Evolutionary conservation across 1,140 invertebrate species (phyloP), one percentile per base, ranked within the genome.

Genomic region (Bombus cullumanus): DNA sequence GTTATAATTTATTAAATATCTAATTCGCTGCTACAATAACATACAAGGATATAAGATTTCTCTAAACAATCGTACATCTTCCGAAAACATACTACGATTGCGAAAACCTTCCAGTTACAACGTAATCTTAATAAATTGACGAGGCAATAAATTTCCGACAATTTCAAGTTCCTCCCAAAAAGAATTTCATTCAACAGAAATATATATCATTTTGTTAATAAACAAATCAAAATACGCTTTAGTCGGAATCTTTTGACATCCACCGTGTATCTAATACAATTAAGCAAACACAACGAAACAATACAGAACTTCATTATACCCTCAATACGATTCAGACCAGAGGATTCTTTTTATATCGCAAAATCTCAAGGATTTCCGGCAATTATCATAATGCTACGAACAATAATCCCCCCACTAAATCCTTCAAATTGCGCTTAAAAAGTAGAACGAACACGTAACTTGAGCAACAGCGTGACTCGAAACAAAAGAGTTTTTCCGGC

Each of bases 401-500:
- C 31, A 3, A 68, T 68, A 34, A 25, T 69, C 68, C 3, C 8
- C 6, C 6, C 31, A 1, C 28, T 8, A n/a, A 62, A n/a, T 62
- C 9, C 18, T 37, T 25, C 25, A 25, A 76, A 31, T 34, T 43
- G 8, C 34, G 10, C 6, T 78, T 34, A n/a, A 28, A 5, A 85
- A 80, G 18, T 64, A n/a, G 75, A 73, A 43, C 43, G 28, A 62
- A 47, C 57, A 37, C 12, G n/a, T 31, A 31, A 34, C 57, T 22
- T 25, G 57, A n/a, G 22, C 53, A 41, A 0, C 47, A 47, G 10
- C 76, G 76, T 72, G 76, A 80, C 81, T 13, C 34, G 66, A 25
- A 69, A 80, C 78, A 80, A 69, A 80, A 34, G n/a, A 25, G 22
- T 8, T 28, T 39, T 69, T 28, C 74, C 47, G 47, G 47, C 18